These are phyloP conservation scores for Theretra japonica DNA, from an alignment of 2,888 invertebrate genomes.

Conservation along the genomic window DNA sequence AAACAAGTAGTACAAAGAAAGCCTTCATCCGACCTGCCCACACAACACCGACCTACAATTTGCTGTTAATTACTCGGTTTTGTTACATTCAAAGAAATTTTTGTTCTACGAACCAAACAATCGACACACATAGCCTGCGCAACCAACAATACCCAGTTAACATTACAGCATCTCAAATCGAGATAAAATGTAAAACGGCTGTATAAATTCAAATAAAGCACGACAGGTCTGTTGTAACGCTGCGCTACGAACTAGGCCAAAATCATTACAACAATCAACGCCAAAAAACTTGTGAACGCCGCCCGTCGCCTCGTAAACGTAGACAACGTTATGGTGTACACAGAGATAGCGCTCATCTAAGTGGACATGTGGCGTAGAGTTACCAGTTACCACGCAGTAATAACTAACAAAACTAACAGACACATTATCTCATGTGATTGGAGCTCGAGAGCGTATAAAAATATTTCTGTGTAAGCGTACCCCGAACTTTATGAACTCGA, in stretches of 20 bases:
- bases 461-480: conserved; percentile 28
- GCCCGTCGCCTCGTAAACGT: conserved; percentile 33
- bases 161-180: conserved; percentile 32
- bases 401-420: conserved; percentile 56
- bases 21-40: conserved; percentile 71
- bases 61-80: conserved; percentile 68
- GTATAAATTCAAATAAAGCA: conserved; percentile 62
- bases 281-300: conserved; percentile 60
- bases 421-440: conserved; percentile 75
- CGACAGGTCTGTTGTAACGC: conserved; percentile 56
- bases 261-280: conserved; percentile 75
- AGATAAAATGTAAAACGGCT: conserved; percentile 38
- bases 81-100: conserved; percentile 67
- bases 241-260: conserved; percentile 67
- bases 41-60: conserved; percentile 75
- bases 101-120: conserved; percentile 64
- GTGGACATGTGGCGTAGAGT: conserved; percentile 72
- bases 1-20: conserved; percentile 76
- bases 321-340: conserved; percentile 46
- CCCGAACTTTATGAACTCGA: conserved; percentile 4
- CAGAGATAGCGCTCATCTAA: conserved; percentile 52
- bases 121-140: conserved; percentile 41
- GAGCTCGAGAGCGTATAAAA: conserved; percentile 58
- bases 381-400: conserved; percentile 69
- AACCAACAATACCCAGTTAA: conserved; percentile 6